phyloP scores from a whole-genome alignment of 2,888 invertebrate species.

The Latrodectus elegans region DNA sequence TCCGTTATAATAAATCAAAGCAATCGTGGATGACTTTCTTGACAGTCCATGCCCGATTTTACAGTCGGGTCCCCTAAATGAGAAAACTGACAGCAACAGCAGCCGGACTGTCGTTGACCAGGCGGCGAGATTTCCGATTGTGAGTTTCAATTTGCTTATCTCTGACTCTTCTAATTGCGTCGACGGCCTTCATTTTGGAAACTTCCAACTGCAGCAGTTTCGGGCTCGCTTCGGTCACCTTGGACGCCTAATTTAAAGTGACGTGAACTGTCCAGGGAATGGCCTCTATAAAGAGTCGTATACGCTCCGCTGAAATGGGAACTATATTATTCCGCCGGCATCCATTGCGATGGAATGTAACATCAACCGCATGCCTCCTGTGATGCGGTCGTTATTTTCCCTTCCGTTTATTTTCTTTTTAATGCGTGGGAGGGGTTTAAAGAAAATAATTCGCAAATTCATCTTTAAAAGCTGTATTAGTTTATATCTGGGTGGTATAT shows the following conservation, averaged over 20 bases:
- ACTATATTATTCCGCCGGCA: conserved; percentile 31
- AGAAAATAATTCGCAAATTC: too few relatives aligned
- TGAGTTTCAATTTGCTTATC: conserved; percentile 68
- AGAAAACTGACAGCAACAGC: background rate
- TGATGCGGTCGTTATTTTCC: too few relatives aligned
- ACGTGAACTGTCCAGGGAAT: conserved; percentile 13
- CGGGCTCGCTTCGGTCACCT: conserved; percentile 50
- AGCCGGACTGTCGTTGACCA: background rate
- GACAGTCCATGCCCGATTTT: too few relatives aligned
- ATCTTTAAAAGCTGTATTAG: too few relatives aligned
- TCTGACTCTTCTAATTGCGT: conserved; percentile 57
- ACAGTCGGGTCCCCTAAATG: too few relatives aligned
- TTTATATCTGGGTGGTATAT: too few relatives aligned
- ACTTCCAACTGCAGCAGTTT: conserved; percentile 56
- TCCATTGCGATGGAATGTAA: conserved; percentile 1
- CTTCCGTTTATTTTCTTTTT: too few relatives aligned
- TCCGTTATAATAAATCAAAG: too few relatives aligned
- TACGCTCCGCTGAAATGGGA: conserved; percentile 8
- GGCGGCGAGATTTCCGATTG: conserved; percentile 46
- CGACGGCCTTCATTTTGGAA: conserved; percentile 48
- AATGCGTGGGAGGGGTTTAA: too few relatives aligned
- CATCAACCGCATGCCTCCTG: too few relatives aligned
- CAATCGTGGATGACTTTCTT: too few relatives aligned
- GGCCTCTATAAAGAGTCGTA: conserved; percentile 25
- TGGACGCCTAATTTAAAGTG: conserved; percentile 50